These are phyloP conservation scores for Halcyon smyrnensis DNA, from an alignment of 2,797 vertebrate genomes.

Conservation along the genomic window DNA sequence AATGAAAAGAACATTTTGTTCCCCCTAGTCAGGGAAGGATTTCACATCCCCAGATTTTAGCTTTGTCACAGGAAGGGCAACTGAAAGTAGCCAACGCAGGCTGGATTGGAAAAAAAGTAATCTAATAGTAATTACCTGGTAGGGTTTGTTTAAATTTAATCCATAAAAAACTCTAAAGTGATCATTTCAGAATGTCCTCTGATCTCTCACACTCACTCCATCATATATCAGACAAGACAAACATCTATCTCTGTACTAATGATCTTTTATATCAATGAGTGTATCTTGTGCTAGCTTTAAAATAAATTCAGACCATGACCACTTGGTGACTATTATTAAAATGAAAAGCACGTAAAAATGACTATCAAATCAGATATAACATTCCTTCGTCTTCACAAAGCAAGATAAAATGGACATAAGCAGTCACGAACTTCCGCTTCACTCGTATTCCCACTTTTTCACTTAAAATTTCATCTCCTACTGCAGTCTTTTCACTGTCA, in stretches of 20 bases:
- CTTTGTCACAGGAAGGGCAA: neutral
- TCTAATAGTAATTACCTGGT: neutral
- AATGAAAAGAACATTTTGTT: neutral
- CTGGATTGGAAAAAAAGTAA: neutral
- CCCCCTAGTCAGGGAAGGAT: neutral
- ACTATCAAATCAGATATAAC: neutral
- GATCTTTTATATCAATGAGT: neutral
- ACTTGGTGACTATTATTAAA: neutral
- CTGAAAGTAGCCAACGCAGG: neutral
- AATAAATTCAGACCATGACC: neutral
- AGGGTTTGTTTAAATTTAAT: neutral
- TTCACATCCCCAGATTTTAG: neutral
- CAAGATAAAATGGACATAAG: neutral
- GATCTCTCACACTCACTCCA: neutral
- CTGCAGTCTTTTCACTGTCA: neutral
- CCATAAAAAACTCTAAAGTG: neutral
- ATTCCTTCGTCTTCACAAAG: neutral
- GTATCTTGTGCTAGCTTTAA: neutral
- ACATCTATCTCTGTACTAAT: neutral
- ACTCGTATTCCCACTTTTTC: neutral
- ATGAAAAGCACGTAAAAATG: neutral
- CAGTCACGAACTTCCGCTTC: neutral
- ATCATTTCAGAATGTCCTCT: neutral
- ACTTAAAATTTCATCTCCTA: neutral
- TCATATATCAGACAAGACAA: neutral